Evolutionary conservation across 2,797 vertebrate genomes (phyloP), one percentile per base, ranked within the genome.

Genomic region (Sebastiscus albofasciatus): DNA sequence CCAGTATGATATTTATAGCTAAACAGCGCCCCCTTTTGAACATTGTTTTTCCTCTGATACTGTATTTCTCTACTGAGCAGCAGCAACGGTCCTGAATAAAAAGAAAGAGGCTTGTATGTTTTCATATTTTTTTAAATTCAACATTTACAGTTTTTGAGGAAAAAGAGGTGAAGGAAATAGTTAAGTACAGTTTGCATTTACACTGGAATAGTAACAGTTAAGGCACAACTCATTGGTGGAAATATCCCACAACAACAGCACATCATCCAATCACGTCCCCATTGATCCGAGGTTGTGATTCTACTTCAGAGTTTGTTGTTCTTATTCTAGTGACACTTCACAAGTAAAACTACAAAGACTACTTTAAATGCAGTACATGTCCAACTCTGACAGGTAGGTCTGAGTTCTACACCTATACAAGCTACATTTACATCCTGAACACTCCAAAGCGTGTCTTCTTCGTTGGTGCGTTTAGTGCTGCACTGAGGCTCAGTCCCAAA

Each of bases 401-500:
- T 18, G 13, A 22, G 22, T 24, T 46, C 24, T 33, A 34, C 75
- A 18, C 14, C 68, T 67, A 24, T 24, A 6, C 20, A 64, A 31
- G 14, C 56, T 36, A 42, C 13, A 2, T 96, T 42, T 92, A 99
- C 97, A 99, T 99, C 93, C 98, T 96, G 83, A 99, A 98, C 81
- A 99, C 92, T 18, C 98, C 98, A 24, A 99, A 99, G 33, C 92
- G 94, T 1, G 98, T 99, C 94, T 96, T 98, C 94, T 96, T 94
- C 0, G 89, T 95, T 4, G 98, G 97, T 18, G 98, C 97, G 0
- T 99, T 99, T 69, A 99, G 95, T 2, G 97, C 95, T 9, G 97
- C 97, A 0, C 98, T 99, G 68, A 99, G 93, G 86, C 98, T 99
- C 80, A 99, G 96, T 36, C 98, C 99, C 87, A 99, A 85, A 82